Base-by-base conservation (phyloP, 2,797 vertebrate genomes). In the Diglossa cyanea region DNA sequence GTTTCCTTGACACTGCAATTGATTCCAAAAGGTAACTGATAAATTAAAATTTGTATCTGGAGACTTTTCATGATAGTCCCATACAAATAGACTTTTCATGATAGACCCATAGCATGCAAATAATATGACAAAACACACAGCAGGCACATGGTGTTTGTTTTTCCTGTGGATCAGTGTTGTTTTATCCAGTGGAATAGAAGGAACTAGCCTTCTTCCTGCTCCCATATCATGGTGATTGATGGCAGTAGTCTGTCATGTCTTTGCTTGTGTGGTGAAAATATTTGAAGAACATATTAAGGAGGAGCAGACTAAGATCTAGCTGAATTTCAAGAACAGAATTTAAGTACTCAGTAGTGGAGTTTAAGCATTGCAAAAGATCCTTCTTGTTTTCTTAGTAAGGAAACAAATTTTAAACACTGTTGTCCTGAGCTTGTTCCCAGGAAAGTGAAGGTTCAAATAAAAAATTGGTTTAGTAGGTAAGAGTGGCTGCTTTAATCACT, bases 21-120 rank as follows among this genome's bases (percentile, higher is more conserved):
- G 97, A 97, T 97, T 97, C 92, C 92, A 87, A 97, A 98, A 99
- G 99, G 98, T 99, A 99, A 99, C 98, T 98, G 96, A 97, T 93
- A 85, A 96, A 70, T 73, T 94, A 60, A 90, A 83, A 65, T 79
- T 57, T 92, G 35, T 93, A 63, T 54, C 88, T 94, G 75, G 81
- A 90, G 85, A 86, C 62, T 86, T 55, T 63, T 60, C 35, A 15
- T 67, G 24, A 89, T 72, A 62, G 78, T 81, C 84, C 50, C 9
- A 35, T 35, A 35, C 35, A 35, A 35, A 35, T 9, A 90, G 85
- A 86, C 62, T 87, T 55, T 63, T 60, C 35, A 15, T 67, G 24
- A 89, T 72, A 62, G 78, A 81, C 84, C 50, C 9, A 35, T 35
- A 35, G 93, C 94, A 94, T 96, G 93, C 94, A 95, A 93, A 76